These are phyloP conservation scores for Spheniscus mendiculus DNA, from an alignment of 2,113 vertebrate genomes.

Conservation along the genomic window DNA sequence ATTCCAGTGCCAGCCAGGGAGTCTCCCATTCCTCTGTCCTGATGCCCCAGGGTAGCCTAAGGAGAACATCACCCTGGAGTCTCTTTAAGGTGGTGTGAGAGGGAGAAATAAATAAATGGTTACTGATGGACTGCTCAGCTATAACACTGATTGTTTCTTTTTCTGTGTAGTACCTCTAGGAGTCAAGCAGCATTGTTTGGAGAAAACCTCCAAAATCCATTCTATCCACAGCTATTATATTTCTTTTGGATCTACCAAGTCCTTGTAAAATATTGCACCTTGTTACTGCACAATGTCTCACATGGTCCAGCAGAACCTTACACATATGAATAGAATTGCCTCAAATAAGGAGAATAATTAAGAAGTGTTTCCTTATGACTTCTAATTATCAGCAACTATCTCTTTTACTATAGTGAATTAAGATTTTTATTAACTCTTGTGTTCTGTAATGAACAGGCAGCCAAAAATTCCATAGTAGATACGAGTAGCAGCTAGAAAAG, in stretches of 20 bases:
- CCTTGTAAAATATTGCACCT: constrained; percentile 75
- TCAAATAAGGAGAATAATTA: not conserved
- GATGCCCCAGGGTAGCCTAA: not conserved
- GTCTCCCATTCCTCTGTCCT: not conserved
- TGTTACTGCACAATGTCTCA: not conserved
- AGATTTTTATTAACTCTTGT: not conserved
- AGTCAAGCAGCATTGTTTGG: not conserved
- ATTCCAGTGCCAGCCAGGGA: not conserved
- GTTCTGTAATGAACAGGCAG: not conserved
- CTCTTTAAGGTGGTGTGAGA: not conserved
- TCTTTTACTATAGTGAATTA: not conserved
- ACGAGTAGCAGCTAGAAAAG: not conserved
- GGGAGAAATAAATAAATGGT: not conserved
- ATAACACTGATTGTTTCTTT: not conserved
- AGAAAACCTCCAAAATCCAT: not conserved
- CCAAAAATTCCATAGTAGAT: not conserved
- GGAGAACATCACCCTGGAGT: not conserved
- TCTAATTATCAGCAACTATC: not conserved
- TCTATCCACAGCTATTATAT: constrained; percentile 40
- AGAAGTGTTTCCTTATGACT: not conserved
- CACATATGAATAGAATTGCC: not conserved
- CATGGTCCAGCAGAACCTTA: not conserved
- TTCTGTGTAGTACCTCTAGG: not conserved
- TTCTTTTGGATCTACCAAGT: constrained; percentile 73
- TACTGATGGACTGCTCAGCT: not conserved